Conservation (phyloP, 2,888 invertebrate genomes). For the Prosopocoilus inquinatus region DNA sequence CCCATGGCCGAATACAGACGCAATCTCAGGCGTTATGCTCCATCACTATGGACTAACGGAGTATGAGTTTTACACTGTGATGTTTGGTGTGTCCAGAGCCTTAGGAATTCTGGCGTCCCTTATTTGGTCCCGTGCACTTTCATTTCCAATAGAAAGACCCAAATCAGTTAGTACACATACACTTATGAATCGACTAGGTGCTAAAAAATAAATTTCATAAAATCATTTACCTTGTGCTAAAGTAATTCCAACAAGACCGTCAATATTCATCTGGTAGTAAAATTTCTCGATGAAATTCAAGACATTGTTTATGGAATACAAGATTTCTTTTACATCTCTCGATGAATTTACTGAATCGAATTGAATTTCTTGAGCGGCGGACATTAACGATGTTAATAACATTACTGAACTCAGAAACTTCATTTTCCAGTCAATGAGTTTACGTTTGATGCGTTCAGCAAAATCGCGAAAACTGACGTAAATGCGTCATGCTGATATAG, state of each 20-base stretch:
- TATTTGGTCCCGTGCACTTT: constrained; percentile 81
- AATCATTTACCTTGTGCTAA: constrained; percentile 45
- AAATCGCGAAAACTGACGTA: no score
- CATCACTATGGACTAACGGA: constrained; percentile 84
- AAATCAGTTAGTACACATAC: constrained; percentile 69
- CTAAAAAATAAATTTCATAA: constrained; percentile 10
- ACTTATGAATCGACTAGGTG: constrained; percentile 12
- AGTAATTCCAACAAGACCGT: constrained; percentile 44
- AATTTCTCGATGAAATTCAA: constrained; percentile 41
- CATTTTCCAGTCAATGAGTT: no score
- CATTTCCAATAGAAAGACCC: constrained; percentile 79
- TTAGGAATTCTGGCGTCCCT: constrained; percentile 77
- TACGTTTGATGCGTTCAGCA: no score
- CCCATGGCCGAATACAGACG: constrained; percentile 93
- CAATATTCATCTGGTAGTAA: constrained; percentile 46
- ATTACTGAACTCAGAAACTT: no score
- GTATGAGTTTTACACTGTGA: constrained; percentile 88
- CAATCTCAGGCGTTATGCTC: constrained; percentile 78
- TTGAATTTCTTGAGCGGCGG: no score
- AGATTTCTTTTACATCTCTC: constrained; percentile 13
- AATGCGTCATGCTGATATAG: no score
- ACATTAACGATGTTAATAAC: no score
- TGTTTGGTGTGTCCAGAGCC: constrained; percentile 86
- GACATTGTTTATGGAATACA: constrained; percentile 30
- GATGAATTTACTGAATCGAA: no score